Percentiles rank a stretch among this genome's conserved stretches.
These are phyloP conservation scores for Symphodus melops DNA, from an alignment of 2,113 vertebrate species.

Conservation along the genomic window DNA sequence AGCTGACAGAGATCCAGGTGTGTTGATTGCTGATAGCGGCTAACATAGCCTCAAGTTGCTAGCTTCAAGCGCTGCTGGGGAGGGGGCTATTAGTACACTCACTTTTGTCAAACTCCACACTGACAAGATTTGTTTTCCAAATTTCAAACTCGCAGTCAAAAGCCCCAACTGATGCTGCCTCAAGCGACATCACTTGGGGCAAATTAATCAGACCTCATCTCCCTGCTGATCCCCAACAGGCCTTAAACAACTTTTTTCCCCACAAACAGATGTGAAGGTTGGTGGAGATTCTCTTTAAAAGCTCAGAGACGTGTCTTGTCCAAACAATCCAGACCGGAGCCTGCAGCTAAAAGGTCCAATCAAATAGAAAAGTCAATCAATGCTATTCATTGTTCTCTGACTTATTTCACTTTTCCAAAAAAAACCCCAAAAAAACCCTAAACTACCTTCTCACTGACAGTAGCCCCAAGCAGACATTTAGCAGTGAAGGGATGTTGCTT, in stretches of 20 bases:
- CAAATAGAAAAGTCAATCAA: constrained; percentile 1
- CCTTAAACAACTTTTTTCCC: too few relatives aligned
- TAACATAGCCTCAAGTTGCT: not conserved
- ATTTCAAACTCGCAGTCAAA: not conserved
- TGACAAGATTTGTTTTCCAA: not conserved
- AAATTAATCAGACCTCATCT: constrained; percentile 2
- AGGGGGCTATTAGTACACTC: not conserved
- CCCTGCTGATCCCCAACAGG: not conserved
- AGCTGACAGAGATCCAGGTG: not conserved
- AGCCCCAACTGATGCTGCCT: not conserved
- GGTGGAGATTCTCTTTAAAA: not conserved
- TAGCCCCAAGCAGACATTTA: constrained; percentile 20
- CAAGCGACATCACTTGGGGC: constrained; percentile 7
- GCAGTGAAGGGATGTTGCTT: not conserved
- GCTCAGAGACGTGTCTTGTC: not conserved
- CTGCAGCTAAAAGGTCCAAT: not conserved
- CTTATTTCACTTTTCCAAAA: not conserved
- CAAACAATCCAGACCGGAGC: not conserved
- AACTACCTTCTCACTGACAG: constrained; percentile 24
- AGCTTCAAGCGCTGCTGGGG: not conserved
- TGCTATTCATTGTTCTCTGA: constrained; percentile 18
- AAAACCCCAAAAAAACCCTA: constrained; percentile 13
- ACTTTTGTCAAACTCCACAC: not conserved
- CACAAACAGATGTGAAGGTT: not conserved
- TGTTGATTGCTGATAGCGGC: not conserved